Percentiles rank a stretch among this genome's conserved stretches.
These are phyloP conservation scores for Allygus modestus DNA, from an alignment of 2,888 invertebrate species.

Conservation along the genomic window DNA sequence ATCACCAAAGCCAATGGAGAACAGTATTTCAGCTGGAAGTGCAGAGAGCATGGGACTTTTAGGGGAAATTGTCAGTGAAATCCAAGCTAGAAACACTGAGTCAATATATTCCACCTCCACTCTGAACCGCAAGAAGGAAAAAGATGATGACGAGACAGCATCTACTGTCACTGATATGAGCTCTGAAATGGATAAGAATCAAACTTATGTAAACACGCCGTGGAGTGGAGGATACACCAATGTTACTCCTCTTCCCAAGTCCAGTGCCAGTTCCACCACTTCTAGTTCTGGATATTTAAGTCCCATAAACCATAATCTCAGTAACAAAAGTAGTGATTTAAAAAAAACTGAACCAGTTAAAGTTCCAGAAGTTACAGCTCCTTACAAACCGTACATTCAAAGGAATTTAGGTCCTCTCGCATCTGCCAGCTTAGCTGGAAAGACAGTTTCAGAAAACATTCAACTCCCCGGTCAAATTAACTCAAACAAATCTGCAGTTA, in stretches of 20 bases:
- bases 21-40: slow-evolving; percentile 70
- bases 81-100: slow-evolving; percentile 90
- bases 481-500: slow-evolving; percentile 68
- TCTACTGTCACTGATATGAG: slow-evolving; percentile 65
- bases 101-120: slow-evolving; percentile 91
- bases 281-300: slow-evolving; percentile 76
- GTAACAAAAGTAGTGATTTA: slow-evolving; percentile 71
- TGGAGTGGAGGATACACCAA: slow-evolving; percentile 69
- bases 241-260: slow-evolving; percentile 65
- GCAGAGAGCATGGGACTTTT: slow-evolving; percentile 86
- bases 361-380: slow-evolving; percentile 67
- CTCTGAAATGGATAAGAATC: slow-evolving; percentile 69
- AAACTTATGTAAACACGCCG: slow-evolving; percentile 70
- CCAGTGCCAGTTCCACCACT: slow-evolving; percentile 68
- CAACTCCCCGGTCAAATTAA: slow-evolving; percentile 55
- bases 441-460: slow-evolving; percentile 57
- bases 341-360: slow-evolving; percentile 50
- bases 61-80: slow-evolving; percentile 92
- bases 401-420: slow-evolving; percentile 71
- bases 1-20: slow-evolving; percentile 75
- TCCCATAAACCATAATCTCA: slow-evolving; percentile 80
- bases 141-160: slow-evolving; percentile 71
- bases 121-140: slow-evolving; percentile 79
- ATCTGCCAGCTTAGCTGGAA: slow-evolving; percentile 66
- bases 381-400: slow-evolving; percentile 71